Percentiles rank a stretch among this genome's conserved stretches.
Evolutionary conservation across 2,797 vertebrate species (phyloP).

Genomic region (Aphelocoma californica): DNA sequence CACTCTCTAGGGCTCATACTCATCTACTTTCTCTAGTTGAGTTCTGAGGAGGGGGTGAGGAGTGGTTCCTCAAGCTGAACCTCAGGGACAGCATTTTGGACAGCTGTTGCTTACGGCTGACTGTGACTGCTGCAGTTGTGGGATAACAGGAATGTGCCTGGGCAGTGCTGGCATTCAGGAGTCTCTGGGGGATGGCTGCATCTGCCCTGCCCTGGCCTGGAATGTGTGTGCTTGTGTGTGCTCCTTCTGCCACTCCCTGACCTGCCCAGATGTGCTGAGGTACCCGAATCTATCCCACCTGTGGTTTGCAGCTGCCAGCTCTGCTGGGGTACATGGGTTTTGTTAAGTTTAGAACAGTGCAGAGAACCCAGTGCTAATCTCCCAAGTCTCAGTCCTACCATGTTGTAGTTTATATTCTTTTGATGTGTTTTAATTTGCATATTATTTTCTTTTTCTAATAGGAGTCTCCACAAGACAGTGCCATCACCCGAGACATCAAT

Average conservation of each 20-base stretch:
- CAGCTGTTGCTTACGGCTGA: not conserved
- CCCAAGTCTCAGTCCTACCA: not conserved
- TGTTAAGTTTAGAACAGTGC: not conserved
- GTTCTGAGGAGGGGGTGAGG: not conserved
- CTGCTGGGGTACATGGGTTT: not conserved
- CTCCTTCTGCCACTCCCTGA: not conserved
- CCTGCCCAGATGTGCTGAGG: constrained; percentile 12
- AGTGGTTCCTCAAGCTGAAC: not conserved
- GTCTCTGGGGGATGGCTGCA: not conserved
- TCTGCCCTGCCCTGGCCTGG: not conserved
- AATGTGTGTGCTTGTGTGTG: not conserved
- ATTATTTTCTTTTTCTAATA: constrained; percentile 36
- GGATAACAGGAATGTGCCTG: not conserved
- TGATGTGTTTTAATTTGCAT: not conserved
- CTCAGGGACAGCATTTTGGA: not conserved
- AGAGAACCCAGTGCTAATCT: not conserved
- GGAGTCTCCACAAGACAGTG: constrained; percentile 99
- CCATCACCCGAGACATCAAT: constrained; percentile 98
- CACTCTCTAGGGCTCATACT: not conserved
- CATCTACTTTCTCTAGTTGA: not conserved
- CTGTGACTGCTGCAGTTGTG: not conserved
- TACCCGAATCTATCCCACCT: not conserved
- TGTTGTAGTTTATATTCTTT: not conserved
- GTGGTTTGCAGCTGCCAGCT: constrained; percentile 8
- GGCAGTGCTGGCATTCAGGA: not conserved